Evolutionary conservation across 2,888 invertebrate species (phyloP), one percentile per base, ranked within the genome.

Genomic region (Panopea generosa): DNA sequence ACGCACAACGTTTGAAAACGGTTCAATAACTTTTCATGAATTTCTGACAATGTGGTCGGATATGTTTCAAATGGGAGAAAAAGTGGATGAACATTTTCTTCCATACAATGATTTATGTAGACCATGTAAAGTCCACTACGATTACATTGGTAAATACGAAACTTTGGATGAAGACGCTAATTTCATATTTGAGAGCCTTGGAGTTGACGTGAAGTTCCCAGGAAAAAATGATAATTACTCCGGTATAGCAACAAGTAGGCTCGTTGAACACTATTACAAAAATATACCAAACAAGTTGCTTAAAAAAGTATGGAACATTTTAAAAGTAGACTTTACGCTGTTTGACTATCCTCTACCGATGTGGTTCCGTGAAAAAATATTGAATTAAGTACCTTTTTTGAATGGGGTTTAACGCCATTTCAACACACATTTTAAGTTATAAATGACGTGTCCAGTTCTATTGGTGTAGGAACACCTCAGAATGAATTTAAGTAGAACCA

Each of bases 111-210:
- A 95, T 65, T 93, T 98, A 57, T 98, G 98, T 91, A 95, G 96
- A 90, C 98, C 98, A 0, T 98, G 98, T 91, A 93, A 94, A 26
- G 95, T 98, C 80, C 95, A 96, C 89, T 98, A 97, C 92, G 96
- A 96, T 90, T 95, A 97, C 90, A 95, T 98, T 82, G 97, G 97
- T 87, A 97, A 97, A 94, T 97, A 97, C 93, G 97, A 97, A 90
- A 96, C 96, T 0, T 93, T 98, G 7, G 93, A 96, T 33, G 96
- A 96, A 89, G 98, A 98, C 90, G 95, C 96, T 0, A 94, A 95
- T 2, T 94, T 78, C 45, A 86, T 90, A 24, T 83, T 90, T 24
- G 55, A 82, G 6, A 61, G 77, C 26, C 69, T 90, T 14, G 74
- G 73, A 0, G 82, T 86, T 1, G 79, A 81, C 20, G 73, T 89